A percentile compares a stretch with the other conserved stretches of the same genome.
Evolutionary conservation across 2,797 vertebrate genomes (phyloP).

Genomic region (Cirrhinus mrigala): DNA sequence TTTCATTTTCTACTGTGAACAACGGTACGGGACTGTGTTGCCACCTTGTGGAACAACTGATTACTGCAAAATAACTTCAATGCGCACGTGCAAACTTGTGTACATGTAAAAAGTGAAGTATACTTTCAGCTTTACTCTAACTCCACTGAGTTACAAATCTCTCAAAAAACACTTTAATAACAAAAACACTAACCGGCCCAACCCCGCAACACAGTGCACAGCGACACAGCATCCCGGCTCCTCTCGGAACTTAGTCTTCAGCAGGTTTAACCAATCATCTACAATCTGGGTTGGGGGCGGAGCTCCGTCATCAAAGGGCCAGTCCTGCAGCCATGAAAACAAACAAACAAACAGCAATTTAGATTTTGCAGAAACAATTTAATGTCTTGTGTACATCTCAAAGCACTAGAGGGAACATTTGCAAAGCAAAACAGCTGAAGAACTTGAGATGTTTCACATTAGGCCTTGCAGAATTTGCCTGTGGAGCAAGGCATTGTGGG

Average conservation of each 20-base stretch:
- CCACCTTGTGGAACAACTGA: no score
- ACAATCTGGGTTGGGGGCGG: conserved; percentile 95
- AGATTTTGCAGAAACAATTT: not conserved
- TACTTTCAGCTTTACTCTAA: no score
- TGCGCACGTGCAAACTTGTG: no score
- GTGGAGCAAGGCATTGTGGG: conserved; percentile 31
- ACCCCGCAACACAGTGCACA: conserved; percentile 97
- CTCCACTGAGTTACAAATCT: not conserved
- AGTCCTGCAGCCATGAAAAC: conserved; percentile 81
- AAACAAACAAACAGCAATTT: conserved; percentile 4
- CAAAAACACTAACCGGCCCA: conserved; percentile 84
- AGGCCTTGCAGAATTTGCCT: conserved; percentile 1
- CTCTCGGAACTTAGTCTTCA: conserved; percentile 95
- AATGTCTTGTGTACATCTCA: conserved; percentile 2
- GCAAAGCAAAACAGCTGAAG: not conserved
- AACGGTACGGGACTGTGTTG: no score
- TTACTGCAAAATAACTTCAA: no score
- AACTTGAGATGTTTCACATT: conserved; percentile 12
- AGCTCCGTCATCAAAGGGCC: conserved; percentile 97
- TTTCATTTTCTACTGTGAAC: no score
- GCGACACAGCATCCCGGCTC: conserved; percentile 94
- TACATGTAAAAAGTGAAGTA: no score
- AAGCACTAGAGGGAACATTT: not conserved
- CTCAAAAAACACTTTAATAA: not conserved
- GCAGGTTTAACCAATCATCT: conserved; percentile 95